Percentiles rank a stretch among this genome's conserved stretches.
These are phyloP conservation scores for Holothuria leucospilota DNA, from an alignment of 53 echinoderm and acorn worm genomes.

Conservation along the genomic window DNA sequence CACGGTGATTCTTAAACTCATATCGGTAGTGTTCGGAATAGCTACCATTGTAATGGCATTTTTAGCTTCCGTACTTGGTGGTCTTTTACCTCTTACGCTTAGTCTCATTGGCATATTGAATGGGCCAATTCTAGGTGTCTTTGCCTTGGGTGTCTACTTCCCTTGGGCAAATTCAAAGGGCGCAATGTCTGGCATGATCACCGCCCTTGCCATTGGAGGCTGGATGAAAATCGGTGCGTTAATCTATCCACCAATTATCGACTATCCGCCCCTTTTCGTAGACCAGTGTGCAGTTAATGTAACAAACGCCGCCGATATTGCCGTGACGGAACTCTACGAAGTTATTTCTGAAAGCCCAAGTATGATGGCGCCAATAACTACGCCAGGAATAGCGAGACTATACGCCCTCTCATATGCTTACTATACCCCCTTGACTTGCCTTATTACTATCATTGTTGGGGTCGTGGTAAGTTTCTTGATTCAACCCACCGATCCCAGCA, in stretches of 20 bases:
- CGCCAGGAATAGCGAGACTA: neutral
- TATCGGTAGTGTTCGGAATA: constrained; percentile 30
- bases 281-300: constrained; percentile 13
- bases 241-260: neutral
- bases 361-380: neutral
- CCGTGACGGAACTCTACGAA: neutral
- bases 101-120: constrained; percentile 43
- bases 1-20: constrained; percentile 27
- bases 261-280: constrained; percentile 14
- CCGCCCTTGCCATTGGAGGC: constrained; percentile 22
- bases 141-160: constrained; percentile 24
- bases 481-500: neutral
- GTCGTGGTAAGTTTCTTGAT: neutral
- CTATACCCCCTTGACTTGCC: neutral
- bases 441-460: neutral
- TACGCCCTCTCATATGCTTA: neutral
- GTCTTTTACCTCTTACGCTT: constrained; percentile 8
- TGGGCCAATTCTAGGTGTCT: constrained; percentile 42
- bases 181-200: constrained; percentile 20
- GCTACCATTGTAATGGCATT: constrained; percentile 28
- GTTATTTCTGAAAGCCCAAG: neutral
- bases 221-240: constrained; percentile 38
- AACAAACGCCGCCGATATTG: neutral
- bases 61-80: constrained; percentile 23
- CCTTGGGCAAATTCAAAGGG: constrained; percentile 42